Percentiles rank a stretch among this genome's conserved stretches.
Evolutionary conservation across 2,888 invertebrate genomes (phyloP).

Genomic region (Pristionchus japonicus): DNA sequence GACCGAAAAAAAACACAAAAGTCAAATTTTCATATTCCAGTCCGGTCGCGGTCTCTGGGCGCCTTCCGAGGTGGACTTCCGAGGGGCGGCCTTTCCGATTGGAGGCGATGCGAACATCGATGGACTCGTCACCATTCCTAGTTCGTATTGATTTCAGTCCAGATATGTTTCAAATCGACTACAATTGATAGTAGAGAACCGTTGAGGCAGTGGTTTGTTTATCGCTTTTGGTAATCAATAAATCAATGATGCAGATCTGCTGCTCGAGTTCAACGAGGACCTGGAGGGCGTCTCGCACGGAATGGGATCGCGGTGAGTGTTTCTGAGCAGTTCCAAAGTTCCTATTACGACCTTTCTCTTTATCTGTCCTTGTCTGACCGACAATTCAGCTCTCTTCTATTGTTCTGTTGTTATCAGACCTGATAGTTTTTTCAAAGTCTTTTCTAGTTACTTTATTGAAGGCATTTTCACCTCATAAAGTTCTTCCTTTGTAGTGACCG

Average conservation of each 20-base stretch:
- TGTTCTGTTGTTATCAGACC: no score
- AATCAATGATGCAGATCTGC: conserved; percentile 62
- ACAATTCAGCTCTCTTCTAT: no score
- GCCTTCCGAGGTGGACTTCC: conserved; percentile 68
- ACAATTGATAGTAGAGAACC: no score
- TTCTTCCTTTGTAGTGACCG: not conserved
- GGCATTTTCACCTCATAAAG: no score
- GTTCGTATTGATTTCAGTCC: conserved; percentile 50
- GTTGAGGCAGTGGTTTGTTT: not conserved
- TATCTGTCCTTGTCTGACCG: no score
- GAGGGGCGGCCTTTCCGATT: conserved; percentile 72
- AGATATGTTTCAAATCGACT: not conserved
- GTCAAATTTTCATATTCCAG: conserved; percentile 43
- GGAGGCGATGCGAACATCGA: conserved; percentile 74
- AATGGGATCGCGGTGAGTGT: conserved; percentile 64
- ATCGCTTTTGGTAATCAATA: not conserved
- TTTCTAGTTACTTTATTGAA: no score
- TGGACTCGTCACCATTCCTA: conserved; percentile 72
- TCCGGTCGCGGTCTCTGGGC: conserved; percentile 71
- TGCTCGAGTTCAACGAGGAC: conserved; percentile 66
- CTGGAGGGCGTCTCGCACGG: conserved; percentile 71
- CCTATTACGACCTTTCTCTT: no score
- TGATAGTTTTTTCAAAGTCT: no score
- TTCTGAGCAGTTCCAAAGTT: no score
- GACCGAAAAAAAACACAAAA: not conserved